Percentiles rank a stretch among this genome's conserved stretches.
phyloP scores from a whole-genome alignment of 2,888 invertebrate species.

The Eupeodes luniger region DNA sequence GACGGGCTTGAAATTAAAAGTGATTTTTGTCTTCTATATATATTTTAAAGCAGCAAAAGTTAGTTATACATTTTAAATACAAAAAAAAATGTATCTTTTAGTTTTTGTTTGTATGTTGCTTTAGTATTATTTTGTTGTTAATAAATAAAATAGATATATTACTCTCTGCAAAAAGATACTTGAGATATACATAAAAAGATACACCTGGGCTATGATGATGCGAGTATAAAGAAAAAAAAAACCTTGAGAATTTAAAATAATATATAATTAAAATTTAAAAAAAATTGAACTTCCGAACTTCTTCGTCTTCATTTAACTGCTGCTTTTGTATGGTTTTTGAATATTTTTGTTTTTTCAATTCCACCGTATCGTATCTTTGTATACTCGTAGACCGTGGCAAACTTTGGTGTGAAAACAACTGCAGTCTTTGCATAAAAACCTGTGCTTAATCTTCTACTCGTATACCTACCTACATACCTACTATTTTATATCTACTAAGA shows the following conservation, averaged over 20 bases:
- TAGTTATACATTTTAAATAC: constrained; percentile 3
- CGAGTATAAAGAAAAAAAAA: constrained; percentile 19
- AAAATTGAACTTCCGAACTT: constrained; percentile 52
- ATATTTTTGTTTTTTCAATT: background rate
- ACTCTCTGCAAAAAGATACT: constrained; percentile 29
- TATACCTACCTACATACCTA: too few relatives aligned
- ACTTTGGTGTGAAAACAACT: constrained; percentile 47
- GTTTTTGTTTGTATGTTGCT: constrained; percentile 36
- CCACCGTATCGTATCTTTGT: background rate
- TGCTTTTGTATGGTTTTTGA: constrained; percentile 21
- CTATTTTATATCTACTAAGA: too few relatives aligned
- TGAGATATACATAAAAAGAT: constrained; percentile 18
- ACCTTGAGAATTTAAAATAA: constrained; percentile 53
- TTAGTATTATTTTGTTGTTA: constrained; percentile 55
- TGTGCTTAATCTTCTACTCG: constrained; percentile 39
- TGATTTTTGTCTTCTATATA: constrained; percentile 42
- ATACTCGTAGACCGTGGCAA: constrained; percentile 46
- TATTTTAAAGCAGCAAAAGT: constrained; percentile 22
- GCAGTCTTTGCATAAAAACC: constrained; percentile 45
- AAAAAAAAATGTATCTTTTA: constrained; percentile 37
- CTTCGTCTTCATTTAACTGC: constrained; percentile 29
- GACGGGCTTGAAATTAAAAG: constrained; percentile 75
- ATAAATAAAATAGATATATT: constrained; percentile 43
- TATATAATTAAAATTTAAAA: background rate
- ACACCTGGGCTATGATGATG: constrained; percentile 47